Conservation (phyloP, 2,113 vertebrate species). For the Tringa solitaria region DNA sequence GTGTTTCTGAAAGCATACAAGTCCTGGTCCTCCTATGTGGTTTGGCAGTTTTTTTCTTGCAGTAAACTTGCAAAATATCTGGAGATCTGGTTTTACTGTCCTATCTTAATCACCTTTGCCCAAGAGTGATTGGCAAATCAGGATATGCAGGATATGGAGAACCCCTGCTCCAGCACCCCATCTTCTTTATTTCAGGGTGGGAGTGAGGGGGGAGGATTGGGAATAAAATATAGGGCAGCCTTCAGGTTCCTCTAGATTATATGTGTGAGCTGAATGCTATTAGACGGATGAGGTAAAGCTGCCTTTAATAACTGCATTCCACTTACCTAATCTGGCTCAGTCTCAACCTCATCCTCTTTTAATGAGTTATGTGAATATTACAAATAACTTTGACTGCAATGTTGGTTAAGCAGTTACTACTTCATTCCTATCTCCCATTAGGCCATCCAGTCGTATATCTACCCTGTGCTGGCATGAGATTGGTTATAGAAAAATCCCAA, state of each 20-base stretch:
- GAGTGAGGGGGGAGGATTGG: neutral
- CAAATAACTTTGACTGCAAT: neutral
- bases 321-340: neutral
- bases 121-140: neutral
- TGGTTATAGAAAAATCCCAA: neutral
- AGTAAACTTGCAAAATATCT: neutral
- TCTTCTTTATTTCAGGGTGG: neutral
- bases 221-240: neutral
- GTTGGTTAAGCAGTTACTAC: neutral
- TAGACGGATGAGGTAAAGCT: neutral
- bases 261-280: neutral
- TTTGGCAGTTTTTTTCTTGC: neutral
- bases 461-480: neutral
- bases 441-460: neutral
- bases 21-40: neutral
- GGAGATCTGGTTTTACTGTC: neutral
- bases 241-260: neutral
- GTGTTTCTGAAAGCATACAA: neutral
- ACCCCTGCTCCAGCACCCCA: neutral
- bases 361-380: neutral
- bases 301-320: neutral
- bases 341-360: neutral
- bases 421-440: neutral
- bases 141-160: neutral
- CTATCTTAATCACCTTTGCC: neutral